Percentiles rank a stretch among this genome's conserved stretches.
Evolutionary conservation across 2,113 vertebrate genomes (phyloP).

Genomic region (Excalfactoria chinensis): DNA sequence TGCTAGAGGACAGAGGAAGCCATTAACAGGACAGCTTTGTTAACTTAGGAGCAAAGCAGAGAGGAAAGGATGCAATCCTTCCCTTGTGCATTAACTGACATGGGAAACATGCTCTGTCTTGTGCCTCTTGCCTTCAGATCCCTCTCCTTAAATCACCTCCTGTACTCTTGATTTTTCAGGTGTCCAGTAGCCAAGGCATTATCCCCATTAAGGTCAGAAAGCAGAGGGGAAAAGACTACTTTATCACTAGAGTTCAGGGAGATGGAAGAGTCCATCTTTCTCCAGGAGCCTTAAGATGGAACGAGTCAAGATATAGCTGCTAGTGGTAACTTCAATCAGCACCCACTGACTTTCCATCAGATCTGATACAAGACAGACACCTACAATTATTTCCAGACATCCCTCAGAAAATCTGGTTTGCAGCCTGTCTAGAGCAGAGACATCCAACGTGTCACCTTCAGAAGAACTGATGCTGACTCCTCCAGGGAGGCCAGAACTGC

Average conservation of each 20-base stretch:
- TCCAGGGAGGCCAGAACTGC: neutral
- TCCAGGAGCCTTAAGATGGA: neutral
- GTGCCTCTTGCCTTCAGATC: neutral
- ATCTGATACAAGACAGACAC: constrained; percentile 36
- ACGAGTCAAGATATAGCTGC: neutral
- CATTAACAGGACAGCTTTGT: constrained; percentile 30
- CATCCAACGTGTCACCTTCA: neutral
- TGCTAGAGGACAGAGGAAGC: constrained; percentile 62
- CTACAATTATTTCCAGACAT: neutral
- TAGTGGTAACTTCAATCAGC: neutral
- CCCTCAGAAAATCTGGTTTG: neutral
- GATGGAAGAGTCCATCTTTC: neutral
- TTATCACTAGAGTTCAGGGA: neutral
- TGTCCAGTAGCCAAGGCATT: neutral
- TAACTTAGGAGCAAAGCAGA: neutral
- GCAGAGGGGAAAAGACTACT: neutral
- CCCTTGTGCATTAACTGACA: accelerated
- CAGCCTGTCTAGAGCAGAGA: neutral
- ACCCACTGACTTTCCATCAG: neutral
- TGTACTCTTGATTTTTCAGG: neutral
- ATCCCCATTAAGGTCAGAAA: neutral
- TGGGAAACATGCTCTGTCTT: neutral
- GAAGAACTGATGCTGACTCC: neutral
- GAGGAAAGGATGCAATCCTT: neutral
- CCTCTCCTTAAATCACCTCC: neutral